phyloP scores from a whole-genome alignment of 2,797 vertebrate genomes.

The Sphenopsis melanotis region DNA sequence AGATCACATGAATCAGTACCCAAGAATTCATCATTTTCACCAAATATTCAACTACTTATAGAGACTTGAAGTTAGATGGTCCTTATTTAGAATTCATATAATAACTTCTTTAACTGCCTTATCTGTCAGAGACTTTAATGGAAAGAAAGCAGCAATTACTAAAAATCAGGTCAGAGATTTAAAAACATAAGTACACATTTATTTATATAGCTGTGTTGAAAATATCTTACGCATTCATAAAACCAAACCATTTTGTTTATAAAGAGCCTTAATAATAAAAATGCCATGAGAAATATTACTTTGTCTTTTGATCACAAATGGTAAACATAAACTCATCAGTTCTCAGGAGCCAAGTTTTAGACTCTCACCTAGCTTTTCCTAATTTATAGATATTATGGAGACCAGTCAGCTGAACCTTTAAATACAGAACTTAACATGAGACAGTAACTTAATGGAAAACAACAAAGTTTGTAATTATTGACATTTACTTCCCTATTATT shows the following conservation, averaged over 20 bases:
- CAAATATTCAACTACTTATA: background rate
- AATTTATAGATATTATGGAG: background rate
- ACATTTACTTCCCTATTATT: background rate
- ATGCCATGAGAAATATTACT: background rate
- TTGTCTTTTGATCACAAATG: background rate
- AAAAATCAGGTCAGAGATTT: background rate
- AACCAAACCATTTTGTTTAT: background rate
- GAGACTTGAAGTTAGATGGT: background rate
- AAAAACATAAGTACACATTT: background rate
- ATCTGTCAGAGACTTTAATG: background rate
- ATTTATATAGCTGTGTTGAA: background rate
- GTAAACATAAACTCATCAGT: background rate
- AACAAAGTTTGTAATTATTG: background rate
- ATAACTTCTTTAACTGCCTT: background rate
- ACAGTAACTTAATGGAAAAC: background rate
- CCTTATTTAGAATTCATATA: background rate
- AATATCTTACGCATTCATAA: background rate
- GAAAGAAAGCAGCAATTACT: background rate
- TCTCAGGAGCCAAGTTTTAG: background rate
- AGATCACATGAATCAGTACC: constrained; percentile 74
- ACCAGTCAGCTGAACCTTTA: background rate
- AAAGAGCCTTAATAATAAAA: background rate
- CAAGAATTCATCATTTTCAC: constrained; percentile 78
- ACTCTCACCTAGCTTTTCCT: background rate
- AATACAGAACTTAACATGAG: background rate